Evolutionary conservation across 1,140 invertebrate genomes (phyloP), one percentile per base, ranked within the genome.

Genomic region (Drosophila nebulosa): DNA sequence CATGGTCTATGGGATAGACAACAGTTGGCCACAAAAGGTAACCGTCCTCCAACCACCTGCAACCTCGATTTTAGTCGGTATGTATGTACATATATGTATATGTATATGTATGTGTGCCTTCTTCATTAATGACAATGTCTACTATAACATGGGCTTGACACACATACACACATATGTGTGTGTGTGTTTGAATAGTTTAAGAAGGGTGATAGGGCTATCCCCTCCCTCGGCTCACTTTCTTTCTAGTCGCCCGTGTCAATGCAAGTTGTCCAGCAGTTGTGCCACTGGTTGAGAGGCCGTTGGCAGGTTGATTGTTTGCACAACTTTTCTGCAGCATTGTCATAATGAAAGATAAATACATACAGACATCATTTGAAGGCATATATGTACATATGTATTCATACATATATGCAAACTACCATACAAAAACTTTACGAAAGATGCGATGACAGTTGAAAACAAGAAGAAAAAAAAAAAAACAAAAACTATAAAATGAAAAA

Each of bases 341-440:
- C 69, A 86, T 69, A 85, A 86, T 76, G 74, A 81, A 78, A 86
- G 81, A 86, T 81, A 86, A 85, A 86, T 81, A 86, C 65, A 56
- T 65, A 56, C 66, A 79, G 59, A 18, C 42, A 46, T 9, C 42
- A 10, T 18, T 21, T 21, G 42, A 46, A 46, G 42, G 4, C 16
- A 10, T 10, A 46, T 6, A 46, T 21, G 1, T 16, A 42, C 39
- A 42, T 42, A 46, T 16, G 12, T 46, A 12, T 27, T n/a, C 14
- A n/a, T n/a, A 26, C 14, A n/a, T n/a, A 52, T 52, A 14, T 63
- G 18, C 56, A 53, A 71, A 71, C n/a, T 42, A 52, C 70, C 61
- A 73, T 52, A 69, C 60, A 18, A 56, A 74, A 74, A 70, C 66
- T 74, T 74, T 71, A 56, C 62, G 70, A 63, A 12, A 74, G 72